phyloP scores from a whole-genome alignment of 92 coral and sea anemone species.

The Metridium senile region DNA sequence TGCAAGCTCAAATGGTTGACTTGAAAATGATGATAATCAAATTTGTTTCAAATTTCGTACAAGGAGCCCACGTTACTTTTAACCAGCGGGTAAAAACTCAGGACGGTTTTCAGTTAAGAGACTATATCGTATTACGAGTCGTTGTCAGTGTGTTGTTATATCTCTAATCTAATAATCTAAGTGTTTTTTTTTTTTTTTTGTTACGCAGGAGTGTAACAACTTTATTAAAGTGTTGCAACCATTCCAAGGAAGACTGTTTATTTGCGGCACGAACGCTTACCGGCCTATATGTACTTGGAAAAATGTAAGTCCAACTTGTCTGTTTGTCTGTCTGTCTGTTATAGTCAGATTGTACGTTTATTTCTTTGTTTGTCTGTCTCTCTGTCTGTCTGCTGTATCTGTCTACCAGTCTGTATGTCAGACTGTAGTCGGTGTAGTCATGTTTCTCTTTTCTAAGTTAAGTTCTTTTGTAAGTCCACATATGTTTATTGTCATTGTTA shows the following conservation, averaged over 20 bases:
- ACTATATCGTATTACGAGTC: too few species aligned
- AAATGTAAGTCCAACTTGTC: slow-evolving; percentile 54
- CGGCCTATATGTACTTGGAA: slow-evolving; percentile 70
- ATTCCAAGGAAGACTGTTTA: slow-evolving; percentile 46
- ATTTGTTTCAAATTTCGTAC: not conserved
- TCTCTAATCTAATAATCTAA: not conserved
- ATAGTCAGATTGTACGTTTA: too few species aligned
- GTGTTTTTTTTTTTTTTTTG: not conserved
- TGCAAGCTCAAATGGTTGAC: too few species aligned
- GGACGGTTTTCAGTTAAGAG: too few species aligned
- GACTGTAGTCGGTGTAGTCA: too few species aligned
- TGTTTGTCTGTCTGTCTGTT: not conserved
- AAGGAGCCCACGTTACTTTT: too few species aligned
- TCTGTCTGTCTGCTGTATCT: not conserved
- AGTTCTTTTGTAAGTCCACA: not conserved
- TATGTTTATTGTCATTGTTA: not conserved
- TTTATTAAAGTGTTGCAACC: slow-evolving; percentile 64
- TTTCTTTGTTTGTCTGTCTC: not conserved
- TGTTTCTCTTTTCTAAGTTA: too few species aligned
- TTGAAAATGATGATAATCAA: too few species aligned
- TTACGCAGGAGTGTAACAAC: slow-evolving; percentile 73
- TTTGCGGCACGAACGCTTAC: slow-evolving; percentile 76
- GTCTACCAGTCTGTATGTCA: not conserved
- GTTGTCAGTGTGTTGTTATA: too few species aligned
- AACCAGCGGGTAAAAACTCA: too few species aligned